phyloP scores from a whole-genome alignment of 2,888 invertebrate species.

The Celastrina argiolus region DNA sequence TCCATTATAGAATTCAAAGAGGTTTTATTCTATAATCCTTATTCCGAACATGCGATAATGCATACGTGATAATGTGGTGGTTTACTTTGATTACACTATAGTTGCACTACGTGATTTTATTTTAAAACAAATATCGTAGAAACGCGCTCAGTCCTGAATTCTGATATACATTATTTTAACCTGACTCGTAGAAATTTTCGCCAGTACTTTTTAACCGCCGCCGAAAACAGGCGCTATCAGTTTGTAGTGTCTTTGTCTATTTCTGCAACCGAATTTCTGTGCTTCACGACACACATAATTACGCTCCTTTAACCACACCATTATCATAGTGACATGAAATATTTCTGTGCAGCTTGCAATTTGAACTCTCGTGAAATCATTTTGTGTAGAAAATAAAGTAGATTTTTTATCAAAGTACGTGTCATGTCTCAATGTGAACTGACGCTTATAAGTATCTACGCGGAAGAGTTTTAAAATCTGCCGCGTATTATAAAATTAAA shows the following conservation, averaged over 20 bases:
- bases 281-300: no score
- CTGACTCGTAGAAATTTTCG: background rate
- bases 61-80: conserved; percentile 11
- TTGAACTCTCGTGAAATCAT: no score
- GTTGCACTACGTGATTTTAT: conserved; percentile 14
- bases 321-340: no score
- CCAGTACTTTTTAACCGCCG: background rate
- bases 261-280: no score
- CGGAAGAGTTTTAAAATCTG: background rate
- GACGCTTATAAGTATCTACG: background rate
- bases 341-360: no score
- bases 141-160: background rate
- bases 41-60: background rate
- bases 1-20: background rate
- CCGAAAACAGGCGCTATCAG: no score
- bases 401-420: no score
- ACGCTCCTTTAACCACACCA: no score
- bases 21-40: background rate
- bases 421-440: no score
- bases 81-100: conserved; percentile 4
- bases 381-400: no score
- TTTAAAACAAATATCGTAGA: conserved; percentile 9
- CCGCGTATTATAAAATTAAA: background rate
- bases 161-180: background rate
- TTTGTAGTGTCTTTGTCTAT: no score